phyloP scores from a whole-genome alignment of 2,888 invertebrate species.

The Mystacides longicornis region DNA sequence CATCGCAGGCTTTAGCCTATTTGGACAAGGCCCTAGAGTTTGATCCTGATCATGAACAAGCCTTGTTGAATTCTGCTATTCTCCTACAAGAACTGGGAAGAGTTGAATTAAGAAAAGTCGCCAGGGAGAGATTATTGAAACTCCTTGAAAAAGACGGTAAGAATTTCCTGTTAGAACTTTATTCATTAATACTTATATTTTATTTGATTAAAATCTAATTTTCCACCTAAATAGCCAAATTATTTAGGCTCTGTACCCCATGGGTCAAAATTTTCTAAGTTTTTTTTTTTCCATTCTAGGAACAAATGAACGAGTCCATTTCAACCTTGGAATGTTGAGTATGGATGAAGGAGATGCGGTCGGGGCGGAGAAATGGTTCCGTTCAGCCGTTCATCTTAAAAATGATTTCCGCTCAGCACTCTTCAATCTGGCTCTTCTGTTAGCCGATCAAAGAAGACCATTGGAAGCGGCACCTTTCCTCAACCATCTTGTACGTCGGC shows the following conservation, averaged over 20 bases:
- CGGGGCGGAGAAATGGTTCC: slow-evolving; percentile 87
- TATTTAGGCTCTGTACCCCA: too few species aligned
- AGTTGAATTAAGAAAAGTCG: slow-evolving; percentile 69
- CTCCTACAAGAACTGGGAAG: slow-evolving; percentile 84
- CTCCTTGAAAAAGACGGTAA: slow-evolving; percentile 65
- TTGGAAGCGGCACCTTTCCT: slow-evolving; percentile 88
- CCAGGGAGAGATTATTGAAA: slow-evolving; percentile 72
- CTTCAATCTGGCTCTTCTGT: slow-evolving; percentile 84
- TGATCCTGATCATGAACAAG: slow-evolving; percentile 92
- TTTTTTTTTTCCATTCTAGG: slow-evolving; percentile 35
- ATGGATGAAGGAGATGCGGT: slow-evolving; percentile 90
- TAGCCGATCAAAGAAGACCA: slow-evolving; percentile 83
- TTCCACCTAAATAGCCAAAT: too few species aligned
- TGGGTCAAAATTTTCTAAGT: too few species aligned
- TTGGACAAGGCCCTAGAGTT: slow-evolving; percentile 88
- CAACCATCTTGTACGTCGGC: slow-evolving; percentile 81
- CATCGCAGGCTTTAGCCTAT: slow-evolving; percentile 83
- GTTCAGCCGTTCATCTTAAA: slow-evolving; percentile 79
- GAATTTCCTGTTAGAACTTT: slow-evolving; percentile 9
- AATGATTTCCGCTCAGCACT: slow-evolving; percentile 88
- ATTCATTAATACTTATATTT: background rate
- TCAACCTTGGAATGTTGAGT: slow-evolving; percentile 92
- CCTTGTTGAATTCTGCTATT: slow-evolving; percentile 90
- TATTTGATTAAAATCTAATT: too few species aligned
- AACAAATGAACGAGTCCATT: slow-evolving; percentile 85